Conservation (phyloP, 2,113 vertebrate species). For the Myiozetetes cayanensis region DNA sequence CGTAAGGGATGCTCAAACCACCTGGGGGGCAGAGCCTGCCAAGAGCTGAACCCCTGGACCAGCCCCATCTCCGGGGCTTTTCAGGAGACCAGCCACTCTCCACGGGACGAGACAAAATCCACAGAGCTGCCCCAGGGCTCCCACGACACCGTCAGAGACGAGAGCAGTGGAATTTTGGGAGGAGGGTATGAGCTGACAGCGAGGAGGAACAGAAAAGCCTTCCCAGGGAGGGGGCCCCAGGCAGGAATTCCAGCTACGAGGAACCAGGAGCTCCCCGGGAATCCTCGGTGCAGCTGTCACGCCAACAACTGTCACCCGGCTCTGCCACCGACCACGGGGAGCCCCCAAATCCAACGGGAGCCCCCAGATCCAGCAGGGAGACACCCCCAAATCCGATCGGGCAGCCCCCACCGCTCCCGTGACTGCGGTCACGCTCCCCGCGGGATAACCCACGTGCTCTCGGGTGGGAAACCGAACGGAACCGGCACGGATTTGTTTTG, state of each 20-base stretch:
- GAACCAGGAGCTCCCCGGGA: neutral
- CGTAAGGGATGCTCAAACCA: neutral
- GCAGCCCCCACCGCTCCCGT: fast-evolving
- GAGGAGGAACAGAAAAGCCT: neutral
- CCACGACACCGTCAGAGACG: fast-evolving
- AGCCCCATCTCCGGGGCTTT: neutral
- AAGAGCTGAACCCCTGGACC: neutral
- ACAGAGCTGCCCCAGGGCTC: neutral
- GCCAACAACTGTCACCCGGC: neutral
- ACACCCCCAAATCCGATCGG: neutral
- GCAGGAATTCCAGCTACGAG: neutral
- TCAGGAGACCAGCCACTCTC: neutral
- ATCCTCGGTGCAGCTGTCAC: neutral
- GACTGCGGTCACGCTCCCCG: neutral
- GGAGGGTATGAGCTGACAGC: neutral
- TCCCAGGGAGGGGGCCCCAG: neutral
- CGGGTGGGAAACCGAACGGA: neutral
- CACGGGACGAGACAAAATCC: fast-evolving
- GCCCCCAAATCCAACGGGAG: neutral
- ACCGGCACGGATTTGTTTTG: no score
- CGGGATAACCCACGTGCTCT: fast-evolving
- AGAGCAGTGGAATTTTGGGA: neutral
- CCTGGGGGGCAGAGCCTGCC: fast-evolving
- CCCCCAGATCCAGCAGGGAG: no score
- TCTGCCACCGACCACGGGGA: neutral